Evolutionary conservation across 2,888 invertebrate species (phyloP), one percentile per base, ranked within the genome.

Genomic region (Harmothoe impar): DNA sequence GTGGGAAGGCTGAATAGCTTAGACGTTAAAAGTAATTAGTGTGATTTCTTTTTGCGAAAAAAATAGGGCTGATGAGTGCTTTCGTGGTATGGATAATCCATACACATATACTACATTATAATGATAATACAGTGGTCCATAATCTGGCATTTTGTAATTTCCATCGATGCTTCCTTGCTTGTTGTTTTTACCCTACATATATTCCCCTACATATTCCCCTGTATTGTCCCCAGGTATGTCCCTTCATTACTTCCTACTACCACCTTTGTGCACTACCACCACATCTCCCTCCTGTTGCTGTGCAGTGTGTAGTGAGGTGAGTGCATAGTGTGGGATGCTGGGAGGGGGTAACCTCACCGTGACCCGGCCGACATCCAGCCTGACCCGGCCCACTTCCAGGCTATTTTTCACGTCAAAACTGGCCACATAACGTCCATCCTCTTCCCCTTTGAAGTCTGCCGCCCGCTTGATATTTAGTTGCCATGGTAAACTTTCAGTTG

Each of bases 361-460:
- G 52, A 54, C 86, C 86, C 86, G 25, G 51, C 86, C 33, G 86
- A 86, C 86, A 86, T 52, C 84, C 52, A 10, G 54, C 17, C 56
- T 56, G 86, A 86, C 86, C 86, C 31, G 86, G 54, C 86, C 86
- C 54, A 86, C 86, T 86, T 54, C 56, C 54, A 29, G 1, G 23
- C 86, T 86, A 86, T 86, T 86, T 86, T 86, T 86, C 86, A 86
- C 86, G 86, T 86, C 86, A 86, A 29, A 86, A 52, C 0, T 25
- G 86, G 33, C 29, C 52, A 56, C 86, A 86, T 31, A 86, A 86
- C 86, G 86, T 86, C 86, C 86, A 86, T 52, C 86, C 23, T 10
- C n/a, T 10, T 15, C 23, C 31, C 31, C 54, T 86, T 86, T 86
- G 86, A 86, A 86, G 86, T 86, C 15, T 12, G 31, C 86, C 54